These are phyloP conservation scores for Muraenolepis orangiensis DNA, from an alignment of 2,797 vertebrate genomes.

Conservation along the genomic window DNA sequence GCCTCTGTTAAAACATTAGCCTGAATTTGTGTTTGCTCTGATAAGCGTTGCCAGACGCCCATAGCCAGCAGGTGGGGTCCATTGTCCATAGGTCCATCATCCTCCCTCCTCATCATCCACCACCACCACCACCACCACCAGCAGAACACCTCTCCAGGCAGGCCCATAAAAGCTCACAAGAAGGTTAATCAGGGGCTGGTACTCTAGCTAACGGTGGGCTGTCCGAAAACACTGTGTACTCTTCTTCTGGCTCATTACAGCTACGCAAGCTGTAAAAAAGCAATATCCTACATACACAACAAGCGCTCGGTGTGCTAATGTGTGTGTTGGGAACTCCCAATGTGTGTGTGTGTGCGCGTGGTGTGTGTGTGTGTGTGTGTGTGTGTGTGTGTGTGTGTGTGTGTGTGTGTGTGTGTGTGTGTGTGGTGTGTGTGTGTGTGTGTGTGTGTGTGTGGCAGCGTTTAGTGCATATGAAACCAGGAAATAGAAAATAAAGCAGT, in stretches of 20 bases:
- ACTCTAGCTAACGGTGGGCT: conserved; percentile 18
- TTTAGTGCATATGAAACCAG: conserved; percentile 20
- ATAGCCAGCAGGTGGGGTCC: conserved; percentile 46
- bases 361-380: conserved; percentile 4
- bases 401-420: conserved; percentile 4
- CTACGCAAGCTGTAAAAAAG: conserved; percentile 35
- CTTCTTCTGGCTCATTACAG: conserved; percentile 30
- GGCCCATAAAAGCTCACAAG: conserved; percentile 55
- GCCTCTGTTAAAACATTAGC: conserved; percentile 57
- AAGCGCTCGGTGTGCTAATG: neutral
- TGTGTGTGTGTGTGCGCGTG: conserved; percentile 4
- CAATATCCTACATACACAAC: conserved; percentile 23
- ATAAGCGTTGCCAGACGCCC: conserved; percentile 59
- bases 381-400: conserved; percentile 4
- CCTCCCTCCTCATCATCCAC: conserved; percentile 8
- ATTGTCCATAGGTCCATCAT: conserved; percentile 46
- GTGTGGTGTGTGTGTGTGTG: conserved; percentile 7
- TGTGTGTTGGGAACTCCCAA: neutral
- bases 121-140: neutral
- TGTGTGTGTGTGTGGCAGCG: neutral
- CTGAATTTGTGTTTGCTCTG: conserved; percentile 47
- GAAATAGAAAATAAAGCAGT: conserved; percentile 17
- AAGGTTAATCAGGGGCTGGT: conserved; percentile 61
- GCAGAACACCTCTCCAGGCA: conserved; percentile 25
- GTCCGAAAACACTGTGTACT: conserved; percentile 35